phyloP scores from a whole-genome alignment of 2,113 vertebrate genomes.

The Nansenia antarctica region DNA sequence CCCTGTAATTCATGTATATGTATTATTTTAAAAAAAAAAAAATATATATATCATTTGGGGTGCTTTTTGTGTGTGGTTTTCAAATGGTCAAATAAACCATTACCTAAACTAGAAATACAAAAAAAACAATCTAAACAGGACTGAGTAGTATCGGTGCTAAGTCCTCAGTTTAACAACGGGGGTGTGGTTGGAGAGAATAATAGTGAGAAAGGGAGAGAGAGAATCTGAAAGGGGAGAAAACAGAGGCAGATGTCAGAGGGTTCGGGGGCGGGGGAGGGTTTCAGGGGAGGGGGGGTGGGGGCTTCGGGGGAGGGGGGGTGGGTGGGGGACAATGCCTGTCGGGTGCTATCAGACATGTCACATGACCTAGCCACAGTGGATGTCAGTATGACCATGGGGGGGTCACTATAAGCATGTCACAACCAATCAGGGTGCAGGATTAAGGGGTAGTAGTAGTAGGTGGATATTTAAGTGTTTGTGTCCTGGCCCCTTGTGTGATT shows the following conservation, averaged over 20 bases:
- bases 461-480: constrained; percentile 40
- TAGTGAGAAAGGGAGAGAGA: constrained; percentile 5
- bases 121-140: too few relatives aligned
- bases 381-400: constrained; percentile 51
- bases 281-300: too few relatives aligned
- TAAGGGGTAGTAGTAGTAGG: constrained; percentile 37
- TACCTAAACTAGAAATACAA: too few relatives aligned
- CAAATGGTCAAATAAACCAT: too few relatives aligned
- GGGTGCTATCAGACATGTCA: constrained; percentile 60
- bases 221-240: constrained; percentile 16
- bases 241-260: constrained; percentile 1
- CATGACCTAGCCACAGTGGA: constrained; percentile 44
- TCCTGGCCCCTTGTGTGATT: background rate
- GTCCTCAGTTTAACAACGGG: background rate
- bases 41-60: too few relatives aligned
- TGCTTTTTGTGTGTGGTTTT: too few relatives aligned
- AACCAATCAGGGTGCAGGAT: constrained; percentile 55
- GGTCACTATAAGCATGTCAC: constrained; percentile 52
- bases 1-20: too few relatives aligned
- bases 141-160: too few relatives aligned
- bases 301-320: constrained; percentile 33
- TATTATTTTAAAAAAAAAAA: too few relatives aligned
- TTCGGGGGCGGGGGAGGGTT: too few relatives aligned
- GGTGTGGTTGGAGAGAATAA: background rate
- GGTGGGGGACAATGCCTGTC: constrained; percentile 46